Percentiles rank a stretch among this genome's conserved stretches.
phyloP scores from a whole-genome alignment of 2,888 invertebrate genomes.

The Perdita meconis region DNA sequence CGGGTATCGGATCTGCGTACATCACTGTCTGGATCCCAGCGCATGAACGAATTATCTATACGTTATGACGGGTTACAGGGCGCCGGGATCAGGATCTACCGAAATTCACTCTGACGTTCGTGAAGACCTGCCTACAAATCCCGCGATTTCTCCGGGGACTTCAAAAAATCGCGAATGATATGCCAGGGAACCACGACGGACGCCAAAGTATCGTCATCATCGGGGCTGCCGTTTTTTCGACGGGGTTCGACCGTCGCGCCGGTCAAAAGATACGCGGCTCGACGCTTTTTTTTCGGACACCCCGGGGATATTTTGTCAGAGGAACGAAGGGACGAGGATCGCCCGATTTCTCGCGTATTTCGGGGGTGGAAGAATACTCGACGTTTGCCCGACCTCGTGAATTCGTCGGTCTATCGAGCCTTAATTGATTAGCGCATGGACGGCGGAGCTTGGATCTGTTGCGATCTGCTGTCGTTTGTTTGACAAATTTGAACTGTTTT shows the following conservation, averaged over 20 bases:
- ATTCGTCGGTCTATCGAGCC: not conserved
- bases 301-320: conserved; percentile 33
- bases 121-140: conserved; percentile 76
- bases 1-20: conserved; percentile 47
- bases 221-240: conserved; percentile 54
- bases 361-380: conserved; percentile 20
- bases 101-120: conserved; percentile 77
- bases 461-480: no score
- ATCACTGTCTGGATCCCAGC: conserved; percentile 44
- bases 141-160: conserved; percentile 82
- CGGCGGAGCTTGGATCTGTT: no score
- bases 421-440: not conserved
- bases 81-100: conserved; percentile 57
- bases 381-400: not conserved
- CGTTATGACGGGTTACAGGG: conserved; percentile 63
- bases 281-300: not conserved
- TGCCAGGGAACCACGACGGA: conserved; percentile 69
- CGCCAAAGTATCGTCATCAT: conserved; percentile 71
- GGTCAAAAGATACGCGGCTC: conserved; percentile 40
- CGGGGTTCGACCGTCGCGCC: not conserved
- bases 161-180: conserved; percentile 80
- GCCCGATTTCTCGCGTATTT: conserved; percentile 55
- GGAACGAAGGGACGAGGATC: conserved; percentile 24
- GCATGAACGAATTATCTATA: conserved; percentile 51
- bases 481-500: no score